These are phyloP conservation scores for Eremobia ochroleuca DNA, from an alignment of 2,888 invertebrate species.

Conservation along the genomic window DNA sequence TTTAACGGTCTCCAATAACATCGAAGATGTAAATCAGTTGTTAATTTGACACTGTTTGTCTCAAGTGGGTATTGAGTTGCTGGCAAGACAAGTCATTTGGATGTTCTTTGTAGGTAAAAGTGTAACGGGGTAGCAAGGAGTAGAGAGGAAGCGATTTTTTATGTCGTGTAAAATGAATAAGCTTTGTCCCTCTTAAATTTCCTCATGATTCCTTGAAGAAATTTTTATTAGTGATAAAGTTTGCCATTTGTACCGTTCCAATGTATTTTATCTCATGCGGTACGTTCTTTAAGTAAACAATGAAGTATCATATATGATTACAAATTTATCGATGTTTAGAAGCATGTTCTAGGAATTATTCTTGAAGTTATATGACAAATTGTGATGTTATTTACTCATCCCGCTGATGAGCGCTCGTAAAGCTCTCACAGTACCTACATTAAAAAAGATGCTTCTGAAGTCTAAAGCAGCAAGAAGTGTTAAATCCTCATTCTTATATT, in stretches of 20 bases:
- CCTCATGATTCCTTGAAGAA: not conserved
- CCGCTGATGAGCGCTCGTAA: too few species aligned
- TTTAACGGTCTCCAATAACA: slow-evolving; percentile 5
- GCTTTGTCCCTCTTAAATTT: not conserved
- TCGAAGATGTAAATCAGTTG: slow-evolving; percentile 70
- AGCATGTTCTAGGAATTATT: too few species aligned
- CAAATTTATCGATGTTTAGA: too few species aligned
- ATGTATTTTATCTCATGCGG: not conserved
- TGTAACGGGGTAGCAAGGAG: slow-evolving; percentile 55
- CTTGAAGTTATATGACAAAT: too few species aligned
- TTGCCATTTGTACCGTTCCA: not conserved
- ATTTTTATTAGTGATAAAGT: not conserved
- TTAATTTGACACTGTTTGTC: slow-evolving; percentile 75
- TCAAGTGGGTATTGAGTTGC: slow-evolving; percentile 78
- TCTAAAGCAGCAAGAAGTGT: not conserved
- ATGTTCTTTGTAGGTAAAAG: slow-evolving; percentile 52
- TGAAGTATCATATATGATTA: too few species aligned
- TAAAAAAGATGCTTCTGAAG: not conserved
- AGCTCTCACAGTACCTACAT: not conserved
- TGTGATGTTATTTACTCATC: too few species aligned
- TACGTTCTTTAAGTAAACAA: not conserved
- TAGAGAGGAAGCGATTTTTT: slow-evolving; percentile 45
- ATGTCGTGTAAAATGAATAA: not conserved
- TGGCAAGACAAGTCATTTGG: slow-evolving; percentile 74
- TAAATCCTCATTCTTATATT: not conserved